A percentile compares a stretch with the other conserved stretches of the same genome.
Evolutionary conservation across 2,888 invertebrate species (phyloP).

Genomic region (Meteorus cinctellus): DNA sequence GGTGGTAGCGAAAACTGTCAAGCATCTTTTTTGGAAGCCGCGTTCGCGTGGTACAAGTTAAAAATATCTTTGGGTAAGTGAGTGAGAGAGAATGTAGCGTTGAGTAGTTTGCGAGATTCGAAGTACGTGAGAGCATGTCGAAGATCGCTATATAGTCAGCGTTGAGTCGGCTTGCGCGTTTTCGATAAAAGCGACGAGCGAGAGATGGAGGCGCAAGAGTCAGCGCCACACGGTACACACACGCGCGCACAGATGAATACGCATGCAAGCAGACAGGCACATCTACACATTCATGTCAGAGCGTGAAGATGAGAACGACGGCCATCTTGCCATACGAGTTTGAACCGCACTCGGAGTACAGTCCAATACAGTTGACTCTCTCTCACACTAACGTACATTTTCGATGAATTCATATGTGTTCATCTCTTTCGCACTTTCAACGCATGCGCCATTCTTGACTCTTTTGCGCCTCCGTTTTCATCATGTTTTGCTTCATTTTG

Average conservation of each 20-base stretch:
- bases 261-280: constrained; percentile 33
- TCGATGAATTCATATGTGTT: not conserved
- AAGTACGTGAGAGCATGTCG: constrained; percentile 40
- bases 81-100: constrained; percentile 17
- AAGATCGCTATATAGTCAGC: constrained; percentile 24
- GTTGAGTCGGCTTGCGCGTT: constrained; percentile 37
- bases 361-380: constrained; percentile 8
- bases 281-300: constrained; percentile 24
- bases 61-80: constrained; percentile 52
- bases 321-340: constrained; percentile 50
- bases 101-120: constrained; percentile 42
- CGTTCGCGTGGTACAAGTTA: constrained; percentile 43
- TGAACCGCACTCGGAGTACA: constrained; percentile 20
- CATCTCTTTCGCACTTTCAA: constrained; percentile 2
- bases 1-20: constrained; percentile 25
- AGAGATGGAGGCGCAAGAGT: constrained; percentile 33
- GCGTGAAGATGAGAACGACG: constrained; percentile 39
- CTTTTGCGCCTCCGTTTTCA: constrained; percentile 12
- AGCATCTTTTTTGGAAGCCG: constrained; percentile 33
- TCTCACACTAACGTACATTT: not conserved
- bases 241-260: not conserved
- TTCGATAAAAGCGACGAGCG: constrained; percentile 39
- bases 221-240: constrained; percentile 1
- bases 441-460: constrained; percentile 9
- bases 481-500: constrained; percentile 12